These are phyloP conservation scores for Bambusicola thoracicus DNA, from an alignment of 2,113 vertebrate genomes.

Conservation along the genomic window DNA sequence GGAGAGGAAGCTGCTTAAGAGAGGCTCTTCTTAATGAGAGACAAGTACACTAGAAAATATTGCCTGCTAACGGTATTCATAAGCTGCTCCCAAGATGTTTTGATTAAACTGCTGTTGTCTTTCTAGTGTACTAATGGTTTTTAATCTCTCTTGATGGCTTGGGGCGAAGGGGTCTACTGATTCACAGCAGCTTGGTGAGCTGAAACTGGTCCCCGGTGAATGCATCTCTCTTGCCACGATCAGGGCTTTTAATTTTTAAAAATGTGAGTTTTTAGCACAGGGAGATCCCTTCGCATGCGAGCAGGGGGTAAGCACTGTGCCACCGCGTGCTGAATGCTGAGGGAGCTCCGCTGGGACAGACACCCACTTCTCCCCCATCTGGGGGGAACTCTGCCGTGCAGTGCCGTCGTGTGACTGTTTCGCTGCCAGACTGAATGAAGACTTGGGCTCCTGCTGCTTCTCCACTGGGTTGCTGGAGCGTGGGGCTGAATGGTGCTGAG, in stretches of 20 bases:
- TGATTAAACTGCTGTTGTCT: slow-evolving; percentile 61
- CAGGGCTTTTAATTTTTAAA: slow-evolving; percentile 59
- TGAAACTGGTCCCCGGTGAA: slow-evolving; percentile 41
- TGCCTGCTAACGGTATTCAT: slow-evolving; percentile 65
- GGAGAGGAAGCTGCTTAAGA: slow-evolving; percentile 57
- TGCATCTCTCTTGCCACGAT: slow-evolving; percentile 39
- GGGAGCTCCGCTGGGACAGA: background rate
- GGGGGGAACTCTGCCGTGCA: background rate
- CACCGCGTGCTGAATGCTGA: background rate
- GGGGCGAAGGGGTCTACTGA: slow-evolving; percentile 45
- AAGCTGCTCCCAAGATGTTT: slow-evolving; percentile 68
- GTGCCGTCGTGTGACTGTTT: background rate
- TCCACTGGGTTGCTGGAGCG: accelerated
- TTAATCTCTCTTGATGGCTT: slow-evolving; percentile 61
- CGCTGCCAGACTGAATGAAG: background rate
- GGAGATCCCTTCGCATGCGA: slow-evolving; percentile 4
- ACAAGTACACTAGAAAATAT: slow-evolving; percentile 47
- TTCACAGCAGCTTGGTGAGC: slow-evolving; percentile 53
- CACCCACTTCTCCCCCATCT: background rate
- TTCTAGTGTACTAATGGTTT: slow-evolving; percentile 65
- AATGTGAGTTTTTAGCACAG: slow-evolving; percentile 62
- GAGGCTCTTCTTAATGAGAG: slow-evolving; percentile 55
- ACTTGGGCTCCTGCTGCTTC: background rate
- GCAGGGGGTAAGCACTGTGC: accelerated
- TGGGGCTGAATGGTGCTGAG: background rate